Conservation (phyloP, 2,113 vertebrate species). For the Eudyptes chrysolophus region DNA sequence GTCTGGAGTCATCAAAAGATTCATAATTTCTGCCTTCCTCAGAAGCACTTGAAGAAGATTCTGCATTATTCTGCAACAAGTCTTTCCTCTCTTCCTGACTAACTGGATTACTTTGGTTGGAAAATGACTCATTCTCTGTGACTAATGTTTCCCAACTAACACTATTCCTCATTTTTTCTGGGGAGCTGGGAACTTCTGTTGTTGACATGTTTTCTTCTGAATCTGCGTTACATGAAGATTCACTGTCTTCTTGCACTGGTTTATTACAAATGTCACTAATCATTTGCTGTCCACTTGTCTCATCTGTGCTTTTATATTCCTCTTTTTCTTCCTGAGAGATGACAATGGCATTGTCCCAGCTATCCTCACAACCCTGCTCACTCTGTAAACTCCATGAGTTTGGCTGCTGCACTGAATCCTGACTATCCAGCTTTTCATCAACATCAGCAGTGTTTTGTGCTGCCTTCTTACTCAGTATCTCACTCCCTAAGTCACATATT, state of each 20-base stretch:
- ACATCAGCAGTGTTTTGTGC: neutral
- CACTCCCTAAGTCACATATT: slow-evolving; percentile 4
- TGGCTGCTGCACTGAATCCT: slow-evolving; percentile 45
- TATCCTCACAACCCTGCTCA: neutral
- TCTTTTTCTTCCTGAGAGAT: neutral
- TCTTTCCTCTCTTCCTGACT: neutral
- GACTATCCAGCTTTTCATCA: neutral
- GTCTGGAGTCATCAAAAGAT: neutral
- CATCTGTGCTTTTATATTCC: neutral
- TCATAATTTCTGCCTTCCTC: slow-evolving; percentile 23
- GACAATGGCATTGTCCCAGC: slow-evolving; percentile 7
- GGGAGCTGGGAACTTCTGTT: neutral
- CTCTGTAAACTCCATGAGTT: slow-evolving; percentile 17
- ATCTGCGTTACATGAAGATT: neutral
- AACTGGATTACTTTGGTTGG: neutral
- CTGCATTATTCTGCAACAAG: neutral
- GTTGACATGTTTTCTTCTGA: slow-evolving; percentile 1
- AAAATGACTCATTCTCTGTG: neutral
- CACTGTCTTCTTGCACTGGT: slow-evolving; percentile 9
- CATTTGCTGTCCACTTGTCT: slow-evolving; percentile 19
- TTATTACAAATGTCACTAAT: slow-evolving; percentile 48
- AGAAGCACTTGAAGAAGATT: neutral
- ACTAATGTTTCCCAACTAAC: neutral
- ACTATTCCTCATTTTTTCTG: neutral
- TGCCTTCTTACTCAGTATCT: neutral